phyloP scores from a whole-genome alignment of 1,140 invertebrate genomes.

The Pogonus chalceus region DNA sequence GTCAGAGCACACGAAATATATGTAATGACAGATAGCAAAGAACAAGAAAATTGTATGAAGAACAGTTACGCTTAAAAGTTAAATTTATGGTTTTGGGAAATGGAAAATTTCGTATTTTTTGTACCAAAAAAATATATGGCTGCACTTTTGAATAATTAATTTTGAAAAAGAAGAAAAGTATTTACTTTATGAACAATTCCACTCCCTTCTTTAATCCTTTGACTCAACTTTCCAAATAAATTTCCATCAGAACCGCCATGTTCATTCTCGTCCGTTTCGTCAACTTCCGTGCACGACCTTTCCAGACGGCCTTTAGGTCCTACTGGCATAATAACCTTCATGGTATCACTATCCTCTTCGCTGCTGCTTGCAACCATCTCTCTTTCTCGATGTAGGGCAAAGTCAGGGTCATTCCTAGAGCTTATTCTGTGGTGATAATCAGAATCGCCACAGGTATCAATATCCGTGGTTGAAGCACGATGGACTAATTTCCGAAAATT shows the following conservation, averaged over 20 bases:
- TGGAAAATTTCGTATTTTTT: too few species aligned
- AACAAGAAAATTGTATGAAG: too few species aligned
- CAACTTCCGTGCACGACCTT: not conserved
- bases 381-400: not conserved
- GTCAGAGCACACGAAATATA: too few species aligned
- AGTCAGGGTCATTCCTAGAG: not conserved
- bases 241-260: not conserved
- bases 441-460: not conserved
- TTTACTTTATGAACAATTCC: constrained; percentile 50
- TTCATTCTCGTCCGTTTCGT: not conserved
- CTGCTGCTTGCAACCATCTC: not conserved
- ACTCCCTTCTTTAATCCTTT: constrained; percentile 42
- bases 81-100: too few species aligned
- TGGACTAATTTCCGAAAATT: not conserved
- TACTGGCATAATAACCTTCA: not conserved
- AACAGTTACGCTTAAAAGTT: too few species aligned
- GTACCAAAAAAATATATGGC: too few species aligned
- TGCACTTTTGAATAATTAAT: too few species aligned
- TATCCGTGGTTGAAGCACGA: not conserved
- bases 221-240: constrained; percentile 42
- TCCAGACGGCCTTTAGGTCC: not conserved
- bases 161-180: too few species aligned
- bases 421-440: too few species aligned
- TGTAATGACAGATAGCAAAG: too few species aligned
- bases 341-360: not conserved